Evolutionary conservation across 2,888 invertebrate genomes (phyloP).

Genomic region (Plusia festucae): DNA sequence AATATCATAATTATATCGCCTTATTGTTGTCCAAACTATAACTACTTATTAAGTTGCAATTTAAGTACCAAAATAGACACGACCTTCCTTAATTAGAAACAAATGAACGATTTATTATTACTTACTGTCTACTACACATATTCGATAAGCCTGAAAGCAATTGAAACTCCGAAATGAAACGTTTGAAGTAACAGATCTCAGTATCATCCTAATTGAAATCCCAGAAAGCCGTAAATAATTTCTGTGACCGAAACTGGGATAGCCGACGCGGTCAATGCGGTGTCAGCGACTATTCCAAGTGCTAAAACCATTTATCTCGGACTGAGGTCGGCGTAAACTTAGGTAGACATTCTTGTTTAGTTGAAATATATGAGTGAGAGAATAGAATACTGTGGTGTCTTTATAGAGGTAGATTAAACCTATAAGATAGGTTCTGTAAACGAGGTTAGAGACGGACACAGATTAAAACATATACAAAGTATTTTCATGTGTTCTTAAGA

Average conservation of each 20-base stretch:
- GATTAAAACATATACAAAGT: no score
- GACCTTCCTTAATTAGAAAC: background rate
- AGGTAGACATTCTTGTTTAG: background rate
- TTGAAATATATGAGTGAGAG: no score
- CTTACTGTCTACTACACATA: no score
- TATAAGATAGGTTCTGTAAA: no score
- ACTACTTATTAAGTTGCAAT: no score
- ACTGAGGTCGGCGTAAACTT: background rate
- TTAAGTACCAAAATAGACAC: no score
- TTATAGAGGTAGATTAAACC: no score
- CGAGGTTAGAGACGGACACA: no score
- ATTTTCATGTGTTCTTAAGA: no score
- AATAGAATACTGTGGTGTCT: no score
- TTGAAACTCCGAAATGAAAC: background rate
- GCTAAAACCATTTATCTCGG: background rate
- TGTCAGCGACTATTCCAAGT: background rate
- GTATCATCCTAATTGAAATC: conserved; percentile 2
- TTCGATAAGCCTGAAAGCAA: background rate
- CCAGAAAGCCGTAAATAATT: background rate
- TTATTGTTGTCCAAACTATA: no score
- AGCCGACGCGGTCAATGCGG: background rate
- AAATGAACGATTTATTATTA: background rate
- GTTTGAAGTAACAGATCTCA: background rate
- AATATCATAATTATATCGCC: no score
- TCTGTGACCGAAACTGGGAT: background rate